These are phyloP conservation scores for Grus americana DNA, from an alignment of 2,113 vertebrate species.

Conservation along the genomic window DNA sequence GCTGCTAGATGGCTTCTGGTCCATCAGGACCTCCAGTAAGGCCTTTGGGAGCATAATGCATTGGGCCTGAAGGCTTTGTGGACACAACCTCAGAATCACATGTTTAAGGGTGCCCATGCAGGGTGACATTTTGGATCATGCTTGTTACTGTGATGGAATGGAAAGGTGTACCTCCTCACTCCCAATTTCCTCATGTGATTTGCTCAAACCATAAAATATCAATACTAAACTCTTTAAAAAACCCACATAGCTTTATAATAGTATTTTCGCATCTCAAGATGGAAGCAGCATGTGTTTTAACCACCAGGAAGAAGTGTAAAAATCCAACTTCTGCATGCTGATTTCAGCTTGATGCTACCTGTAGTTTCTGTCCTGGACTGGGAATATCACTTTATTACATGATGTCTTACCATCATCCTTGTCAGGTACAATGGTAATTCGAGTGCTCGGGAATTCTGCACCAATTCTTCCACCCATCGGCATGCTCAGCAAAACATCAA, in stretches of 20 bases:
- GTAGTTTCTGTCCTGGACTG: background rate
- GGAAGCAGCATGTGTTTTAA: background rate
- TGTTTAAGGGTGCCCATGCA: background rate
- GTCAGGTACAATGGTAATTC: constrained; percentile 84
- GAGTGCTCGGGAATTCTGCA: constrained; percentile 74
- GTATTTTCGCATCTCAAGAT: background rate
- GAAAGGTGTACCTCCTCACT: background rate
- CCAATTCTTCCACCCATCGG: constrained; percentile 88
- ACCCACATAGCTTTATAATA: background rate
- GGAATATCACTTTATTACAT: background rate
- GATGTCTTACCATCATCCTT: constrained; percentile 84
- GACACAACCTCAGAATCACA: background rate
- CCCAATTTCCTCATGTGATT: background rate
- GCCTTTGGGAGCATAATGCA: background rate
- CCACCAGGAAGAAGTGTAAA: background rate
- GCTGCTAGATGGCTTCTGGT: background rate
- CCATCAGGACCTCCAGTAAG: background rate
- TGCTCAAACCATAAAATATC: background rate
- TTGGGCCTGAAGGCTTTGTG: background rate
- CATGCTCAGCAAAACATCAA: constrained; percentile 88
- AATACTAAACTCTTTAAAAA: background rate
- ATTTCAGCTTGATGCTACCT: background rate
- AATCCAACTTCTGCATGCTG: background rate
- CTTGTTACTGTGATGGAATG: background rate
- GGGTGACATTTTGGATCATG: background rate